A percentile compares a stretch with the other conserved stretches of the same genome.
These are phyloP conservation scores for Aldrovandia affinis DNA, from an alignment of 2,797 vertebrate genomes.

Conservation along the genomic window DNA sequence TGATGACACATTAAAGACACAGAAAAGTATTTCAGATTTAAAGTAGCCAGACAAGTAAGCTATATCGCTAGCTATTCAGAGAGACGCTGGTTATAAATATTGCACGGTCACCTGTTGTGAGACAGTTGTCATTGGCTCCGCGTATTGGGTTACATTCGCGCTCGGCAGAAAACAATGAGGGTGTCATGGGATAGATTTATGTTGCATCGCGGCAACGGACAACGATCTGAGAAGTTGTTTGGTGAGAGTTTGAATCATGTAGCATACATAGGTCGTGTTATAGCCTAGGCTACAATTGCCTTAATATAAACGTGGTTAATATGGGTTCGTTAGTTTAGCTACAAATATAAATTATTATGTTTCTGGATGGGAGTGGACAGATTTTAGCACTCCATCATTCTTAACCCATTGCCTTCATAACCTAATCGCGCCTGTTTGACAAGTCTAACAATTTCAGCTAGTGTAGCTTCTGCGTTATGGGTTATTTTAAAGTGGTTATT, in stretches of 20 bases:
- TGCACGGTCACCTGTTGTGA: constrained; percentile 70
- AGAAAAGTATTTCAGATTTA: background rate
- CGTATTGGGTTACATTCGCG: constrained; percentile 59
- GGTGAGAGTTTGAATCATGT: constrained; percentile 31
- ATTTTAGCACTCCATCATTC: background rate
- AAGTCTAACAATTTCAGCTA: background rate
- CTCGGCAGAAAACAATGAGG: constrained; percentile 30
- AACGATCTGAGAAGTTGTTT: constrained; percentile 38
- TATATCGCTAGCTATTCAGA: background rate
- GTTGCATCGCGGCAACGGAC: constrained; percentile 21
- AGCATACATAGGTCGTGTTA: constrained; percentile 7
- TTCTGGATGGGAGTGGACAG: too few relatives aligned
- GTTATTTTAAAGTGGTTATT: too few relatives aligned
- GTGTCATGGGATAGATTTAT: constrained; percentile 47
- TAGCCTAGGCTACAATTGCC: too few relatives aligned
- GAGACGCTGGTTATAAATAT: constrained; percentile 63
- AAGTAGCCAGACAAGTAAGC: constrained; percentile 7
- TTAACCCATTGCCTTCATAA: background rate
- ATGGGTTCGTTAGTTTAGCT: background rate
- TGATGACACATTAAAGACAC: background rate
- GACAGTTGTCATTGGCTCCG: constrained; percentile 44
- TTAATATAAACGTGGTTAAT: too few relatives aligned
- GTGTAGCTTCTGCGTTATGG: background rate
- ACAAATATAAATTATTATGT: too few relatives aligned
- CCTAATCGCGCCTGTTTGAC: background rate